Conservation (phyloP, 64 coral and sea anemone genomes). For the Dendrophyllia cribrosa region DNA sequence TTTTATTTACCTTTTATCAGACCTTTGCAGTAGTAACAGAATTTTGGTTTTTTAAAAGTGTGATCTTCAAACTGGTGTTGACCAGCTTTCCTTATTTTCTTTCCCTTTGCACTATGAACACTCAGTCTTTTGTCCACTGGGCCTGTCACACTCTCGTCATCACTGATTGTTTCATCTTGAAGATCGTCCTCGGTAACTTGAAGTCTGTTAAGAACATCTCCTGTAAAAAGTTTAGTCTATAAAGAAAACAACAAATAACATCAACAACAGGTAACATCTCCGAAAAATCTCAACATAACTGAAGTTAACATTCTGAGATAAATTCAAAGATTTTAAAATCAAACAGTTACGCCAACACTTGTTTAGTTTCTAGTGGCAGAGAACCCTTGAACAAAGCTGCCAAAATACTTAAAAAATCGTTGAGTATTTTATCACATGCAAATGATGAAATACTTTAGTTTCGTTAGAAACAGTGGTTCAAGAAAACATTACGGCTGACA, state of each 20-base stretch:
- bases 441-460: no score
- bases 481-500: no score
- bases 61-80: conserved; percentile 93
- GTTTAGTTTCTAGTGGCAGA: no score
- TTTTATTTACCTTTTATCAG: conserved; percentile 82
- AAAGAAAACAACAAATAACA: not conserved
- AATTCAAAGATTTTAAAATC: no score
- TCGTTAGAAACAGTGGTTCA: no score
- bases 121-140: conserved; percentile 75
- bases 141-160: conserved; percentile 71
- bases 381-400: no score
- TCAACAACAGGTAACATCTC: no score
- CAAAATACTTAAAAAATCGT: no score
- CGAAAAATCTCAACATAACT: no score
- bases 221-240: conserved; percentile 47
- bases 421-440: no score
- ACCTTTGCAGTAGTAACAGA: conserved; percentile 86
- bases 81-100: conserved; percentile 56
- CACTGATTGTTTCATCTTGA: conserved; percentile 73
- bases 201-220: conserved; percentile 77
- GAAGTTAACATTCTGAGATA: no score
- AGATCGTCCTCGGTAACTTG: conserved; percentile 80
- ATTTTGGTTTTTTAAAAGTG: conserved; percentile 83
- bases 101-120: conserved; percentile 63
- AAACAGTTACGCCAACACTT: no score